Percentiles rank a stretch among this genome's conserved stretches.
phyloP scores from a whole-genome alignment of 1,140 invertebrate species.

The Papilio machaon region DNA sequence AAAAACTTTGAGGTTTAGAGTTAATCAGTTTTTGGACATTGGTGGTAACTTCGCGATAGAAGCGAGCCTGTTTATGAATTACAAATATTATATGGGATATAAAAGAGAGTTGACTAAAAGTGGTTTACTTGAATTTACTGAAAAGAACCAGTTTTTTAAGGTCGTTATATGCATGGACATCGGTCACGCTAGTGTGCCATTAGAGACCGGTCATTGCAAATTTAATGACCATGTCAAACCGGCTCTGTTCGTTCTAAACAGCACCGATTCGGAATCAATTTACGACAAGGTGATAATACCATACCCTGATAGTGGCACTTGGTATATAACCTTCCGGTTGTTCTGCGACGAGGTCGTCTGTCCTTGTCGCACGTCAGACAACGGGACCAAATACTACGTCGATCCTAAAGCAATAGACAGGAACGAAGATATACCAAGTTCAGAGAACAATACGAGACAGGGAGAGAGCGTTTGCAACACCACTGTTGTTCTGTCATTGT shows the following conservation, averaged over 20 bases:
- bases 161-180: conserved; percentile 84
- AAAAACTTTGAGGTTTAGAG: conserved; percentile 84
- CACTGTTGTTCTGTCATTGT: conserved; percentile 83
- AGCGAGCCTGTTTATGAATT: conserved; percentile 83
- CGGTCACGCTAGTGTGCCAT: conserved; percentile 80
- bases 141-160: conserved; percentile 73
- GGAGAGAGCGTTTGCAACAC: conserved; percentile 67
- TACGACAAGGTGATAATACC: conserved; percentile 86
- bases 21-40: conserved; percentile 86
- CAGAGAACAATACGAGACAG: conserved; percentile 54
- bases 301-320: conserved; percentile 89
- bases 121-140: conserved; percentile 64
- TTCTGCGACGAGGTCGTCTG: conserved; percentile 83
- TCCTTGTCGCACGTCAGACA: conserved; percentile 71
- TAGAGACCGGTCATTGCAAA: conserved; percentile 82
- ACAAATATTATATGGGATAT: conserved; percentile 81
- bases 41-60: conserved; percentile 87
- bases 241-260: conserved; percentile 83
- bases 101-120: conserved; percentile 64
- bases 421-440: conserved; percentile 43
- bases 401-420: conserved; percentile 47
- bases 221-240: conserved; percentile 78
- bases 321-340: conserved; percentile 87
- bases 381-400: conserved; percentile 74
- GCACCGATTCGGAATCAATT: conserved; percentile 81